Base-by-base conservation (phyloP, 2,113 vertebrate species). In the Strix uralensis region DNA sequence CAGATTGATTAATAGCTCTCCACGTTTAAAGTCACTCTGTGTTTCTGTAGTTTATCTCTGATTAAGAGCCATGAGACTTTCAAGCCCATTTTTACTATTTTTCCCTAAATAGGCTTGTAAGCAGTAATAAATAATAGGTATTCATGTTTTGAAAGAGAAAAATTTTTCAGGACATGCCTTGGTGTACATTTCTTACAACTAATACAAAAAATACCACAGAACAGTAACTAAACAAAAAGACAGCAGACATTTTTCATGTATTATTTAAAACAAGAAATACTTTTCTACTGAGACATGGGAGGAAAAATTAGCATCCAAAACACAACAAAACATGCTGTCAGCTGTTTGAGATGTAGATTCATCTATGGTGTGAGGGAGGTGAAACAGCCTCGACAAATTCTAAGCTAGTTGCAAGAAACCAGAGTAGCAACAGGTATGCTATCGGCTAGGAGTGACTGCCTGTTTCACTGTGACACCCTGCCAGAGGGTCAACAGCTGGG, bases 281-380 rank as follows among this genome's bases (percentile, higher is more conserved):
- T 96, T 91, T 81, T 75, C 84, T 95, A 63, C 87, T 55, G 78
- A 96, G 83, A 94, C 92, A 94, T 2, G 13, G 70, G 74, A 92
- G 88, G 63, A 74, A 73, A 73, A 83, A 94, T 70, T 83, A 95
- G 88, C 34, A 1, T 91, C 72, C 72, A 83, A 94, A 96, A 88
- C 82, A 91, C 93, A 95, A 94, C 83, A 92, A 93, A 97, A 96
- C 92, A 97, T 96, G 96, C 96, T 96, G 92, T 96, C 95, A 97
- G 89, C 96, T 96, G 91, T 79, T 80, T 51, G 92, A 94, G 89
- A 92, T 78, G 92, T 8, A 83, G 78, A 36, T 90, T 95, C 90
- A 96, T 92, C 88, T 54, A n/a, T 69, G 91, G 90, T 4, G 54
- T 38, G 93, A 96, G 82, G 77, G 87, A 85, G n/a, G 85, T 90